Evolutionary conservation across 1,140 invertebrate genomes (phyloP).

Genomic region (Eueides isabella): DNA sequence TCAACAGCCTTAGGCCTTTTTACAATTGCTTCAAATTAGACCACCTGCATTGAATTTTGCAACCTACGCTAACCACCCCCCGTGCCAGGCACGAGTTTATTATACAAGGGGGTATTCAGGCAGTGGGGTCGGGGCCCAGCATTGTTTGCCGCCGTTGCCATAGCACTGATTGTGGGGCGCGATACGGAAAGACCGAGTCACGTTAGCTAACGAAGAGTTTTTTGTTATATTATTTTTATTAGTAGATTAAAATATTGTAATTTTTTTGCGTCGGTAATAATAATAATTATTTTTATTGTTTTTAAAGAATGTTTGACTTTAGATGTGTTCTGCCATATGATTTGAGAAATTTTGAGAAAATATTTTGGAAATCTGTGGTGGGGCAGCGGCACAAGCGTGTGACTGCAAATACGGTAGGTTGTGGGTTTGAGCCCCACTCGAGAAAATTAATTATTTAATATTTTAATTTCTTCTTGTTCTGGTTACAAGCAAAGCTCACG

Average conservation of each 20-base stretch:
- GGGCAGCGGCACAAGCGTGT: too few relatives aligned
- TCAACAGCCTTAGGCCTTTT: too few relatives aligned
- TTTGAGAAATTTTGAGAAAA: too few relatives aligned
- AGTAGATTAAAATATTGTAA: background rate
- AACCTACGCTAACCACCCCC: conserved; percentile 22
- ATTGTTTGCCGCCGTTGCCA: conserved; percentile 26
- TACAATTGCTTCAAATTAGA: background rate
- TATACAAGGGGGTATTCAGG: background rate
- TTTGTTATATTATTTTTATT: background rate
- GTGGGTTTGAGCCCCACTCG: too few relatives aligned
- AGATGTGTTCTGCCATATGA: too few relatives aligned
- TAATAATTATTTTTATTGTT: too few relatives aligned
- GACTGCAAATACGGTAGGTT: too few relatives aligned
- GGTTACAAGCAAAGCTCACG: too few relatives aligned
- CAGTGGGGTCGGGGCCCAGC: background rate
- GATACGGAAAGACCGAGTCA: background rate
- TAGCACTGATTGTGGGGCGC: conserved; percentile 21
- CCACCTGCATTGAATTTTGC: conserved; percentile 25
- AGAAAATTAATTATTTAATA: too few relatives aligned
- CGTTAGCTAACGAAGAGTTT: background rate
- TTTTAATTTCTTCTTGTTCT: too few relatives aligned
- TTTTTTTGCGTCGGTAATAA: background rate
- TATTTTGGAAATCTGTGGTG: too few relatives aligned
- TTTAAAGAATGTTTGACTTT: too few relatives aligned
- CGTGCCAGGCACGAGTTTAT: conserved; percentile 23